Conservation (phyloP, 1,140 invertebrate genomes). For the Trissolcus basalis region DNA sequence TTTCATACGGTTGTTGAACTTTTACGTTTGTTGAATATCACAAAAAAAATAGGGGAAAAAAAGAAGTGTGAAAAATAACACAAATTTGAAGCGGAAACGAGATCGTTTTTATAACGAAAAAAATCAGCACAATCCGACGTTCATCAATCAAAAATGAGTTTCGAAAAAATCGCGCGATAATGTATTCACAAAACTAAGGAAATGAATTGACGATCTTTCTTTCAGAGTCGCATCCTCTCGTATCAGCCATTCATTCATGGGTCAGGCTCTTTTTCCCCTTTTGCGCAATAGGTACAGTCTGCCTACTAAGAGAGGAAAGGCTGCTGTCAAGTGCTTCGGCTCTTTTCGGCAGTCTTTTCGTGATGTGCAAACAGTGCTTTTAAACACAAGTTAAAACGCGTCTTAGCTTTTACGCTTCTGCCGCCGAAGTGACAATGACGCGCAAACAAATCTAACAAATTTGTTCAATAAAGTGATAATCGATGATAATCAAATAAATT, state of each 20-base stretch:
- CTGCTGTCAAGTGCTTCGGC: conserved; percentile 52
- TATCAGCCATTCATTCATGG: conserved; percentile 77
- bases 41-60: too few species aligned
- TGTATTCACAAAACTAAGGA: conserved; percentile 52
- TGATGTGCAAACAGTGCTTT: conserved; percentile 62
- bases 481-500: too few species aligned
- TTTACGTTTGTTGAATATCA: too few species aligned
- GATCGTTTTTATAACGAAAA: too few species aligned
- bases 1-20: too few species aligned
- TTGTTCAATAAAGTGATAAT: too few species aligned
- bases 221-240: conserved; percentile 76
- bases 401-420: conserved; percentile 57
- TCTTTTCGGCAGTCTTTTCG: conserved; percentile 62
- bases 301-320: conserved; percentile 53
- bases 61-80: too few species aligned
- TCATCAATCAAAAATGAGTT: too few species aligned
- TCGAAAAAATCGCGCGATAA: too few species aligned
- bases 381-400: conserved; percentile 58
- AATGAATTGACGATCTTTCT: conserved; percentile 76
- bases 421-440: conserved; percentile 45
- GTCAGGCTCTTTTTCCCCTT: conserved; percentile 77
- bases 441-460: conserved; percentile 14
- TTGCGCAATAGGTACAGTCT: conserved; percentile 76
- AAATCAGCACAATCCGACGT: too few species aligned
- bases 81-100: too few species aligned